phyloP scores from a whole-genome alignment of 37 sponge, comb jelly and placozoan genomes.

The Dysidea cf. avara region DNA sequence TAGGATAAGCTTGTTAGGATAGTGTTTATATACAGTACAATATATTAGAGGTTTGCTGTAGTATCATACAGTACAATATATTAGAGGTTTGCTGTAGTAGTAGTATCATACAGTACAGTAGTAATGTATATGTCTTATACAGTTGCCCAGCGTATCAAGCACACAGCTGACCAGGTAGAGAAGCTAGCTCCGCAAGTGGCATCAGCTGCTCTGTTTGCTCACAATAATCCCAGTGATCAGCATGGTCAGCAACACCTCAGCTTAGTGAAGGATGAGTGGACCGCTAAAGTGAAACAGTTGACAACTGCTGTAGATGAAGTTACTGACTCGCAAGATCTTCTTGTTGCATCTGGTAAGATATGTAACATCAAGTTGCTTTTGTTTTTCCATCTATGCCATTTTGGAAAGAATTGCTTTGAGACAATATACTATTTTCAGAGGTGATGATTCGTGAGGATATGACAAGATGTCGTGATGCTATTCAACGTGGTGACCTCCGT shows the following conservation, averaged over 20 bases:
- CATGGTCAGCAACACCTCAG: constrained; percentile 38
- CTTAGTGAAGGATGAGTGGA: constrained; percentile 60
- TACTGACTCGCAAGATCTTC: constrained; percentile 69
- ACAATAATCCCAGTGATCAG: constrained; percentile 36
- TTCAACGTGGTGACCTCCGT: constrained; percentile 21
- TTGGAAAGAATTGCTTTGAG: not conserved
- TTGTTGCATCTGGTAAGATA: constrained; percentile 56
- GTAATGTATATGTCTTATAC: not conserved
- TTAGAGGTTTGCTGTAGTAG: no score
- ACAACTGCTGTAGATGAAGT: constrained; percentile 74
- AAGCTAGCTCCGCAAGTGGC: constrained; percentile 61
- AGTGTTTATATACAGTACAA: no score
- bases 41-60: no score
- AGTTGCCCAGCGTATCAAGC: constrained; percentile 45
- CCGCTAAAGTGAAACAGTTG: constrained; percentile 58
- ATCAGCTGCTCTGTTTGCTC: constrained; percentile 50
- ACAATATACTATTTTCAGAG: constrained; percentile 31
- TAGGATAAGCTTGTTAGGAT: no score
- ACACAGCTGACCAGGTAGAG: constrained; percentile 54
- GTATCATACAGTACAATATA: no score
- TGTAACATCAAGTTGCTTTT: not conserved
- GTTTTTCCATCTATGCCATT: not conserved
- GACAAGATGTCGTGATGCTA: constrained; percentile 63
- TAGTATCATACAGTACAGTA: no score
- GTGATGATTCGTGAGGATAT: constrained; percentile 73